These are phyloP conservation scores for Embidobia sp. DNA, from an alignment of 2,888 invertebrate genomes.

Conservation along the genomic window DNA sequence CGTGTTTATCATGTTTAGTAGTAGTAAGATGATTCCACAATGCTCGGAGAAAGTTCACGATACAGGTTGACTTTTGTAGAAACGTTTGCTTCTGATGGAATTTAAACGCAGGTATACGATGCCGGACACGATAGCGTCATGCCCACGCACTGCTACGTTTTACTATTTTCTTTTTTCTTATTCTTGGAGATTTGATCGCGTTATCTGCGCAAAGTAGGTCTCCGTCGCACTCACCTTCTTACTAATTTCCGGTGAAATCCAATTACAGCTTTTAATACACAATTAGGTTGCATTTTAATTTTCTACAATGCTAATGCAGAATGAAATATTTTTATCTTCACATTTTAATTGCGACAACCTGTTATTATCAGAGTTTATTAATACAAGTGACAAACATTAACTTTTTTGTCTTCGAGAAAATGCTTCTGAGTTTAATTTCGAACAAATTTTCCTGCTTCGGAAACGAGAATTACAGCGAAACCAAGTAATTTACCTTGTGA, in stretches of 20 bases:
- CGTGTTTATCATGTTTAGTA: too few species aligned
- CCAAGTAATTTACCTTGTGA: too few species aligned
- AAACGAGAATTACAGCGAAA: too few species aligned
- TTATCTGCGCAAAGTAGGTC: constrained; percentile 63
- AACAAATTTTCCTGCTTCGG: too few species aligned
- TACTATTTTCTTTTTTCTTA: constrained; percentile 34
- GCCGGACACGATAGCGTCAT: constrained; percentile 58
- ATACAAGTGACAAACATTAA: constrained; percentile 1
- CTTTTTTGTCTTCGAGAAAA: neutral
- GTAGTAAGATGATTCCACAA: constrained; percentile 21
- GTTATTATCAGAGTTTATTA: constrained; percentile 20
- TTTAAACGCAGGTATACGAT: constrained; percentile 39
- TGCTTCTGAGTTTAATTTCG: constrained; percentile 4
- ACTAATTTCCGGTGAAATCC: constrained; percentile 75
- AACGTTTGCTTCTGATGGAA: constrained; percentile 35
- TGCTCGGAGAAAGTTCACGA: constrained; percentile 44
- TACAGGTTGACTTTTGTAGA: constrained; percentile 34
- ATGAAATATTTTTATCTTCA: constrained; percentile 25
- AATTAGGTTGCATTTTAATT: constrained; percentile 60
- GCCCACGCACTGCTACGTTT: constrained; percentile 70
- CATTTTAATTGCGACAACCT: constrained; percentile 16
- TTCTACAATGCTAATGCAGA: constrained; percentile 40
- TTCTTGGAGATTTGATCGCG: constrained; percentile 53
- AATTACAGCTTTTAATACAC: constrained; percentile 70
- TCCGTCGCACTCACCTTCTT: constrained; percentile 64